phyloP scores from a whole-genome alignment of 1,140 invertebrate genomes.

The Acromyrmex echinatior region DNA sequence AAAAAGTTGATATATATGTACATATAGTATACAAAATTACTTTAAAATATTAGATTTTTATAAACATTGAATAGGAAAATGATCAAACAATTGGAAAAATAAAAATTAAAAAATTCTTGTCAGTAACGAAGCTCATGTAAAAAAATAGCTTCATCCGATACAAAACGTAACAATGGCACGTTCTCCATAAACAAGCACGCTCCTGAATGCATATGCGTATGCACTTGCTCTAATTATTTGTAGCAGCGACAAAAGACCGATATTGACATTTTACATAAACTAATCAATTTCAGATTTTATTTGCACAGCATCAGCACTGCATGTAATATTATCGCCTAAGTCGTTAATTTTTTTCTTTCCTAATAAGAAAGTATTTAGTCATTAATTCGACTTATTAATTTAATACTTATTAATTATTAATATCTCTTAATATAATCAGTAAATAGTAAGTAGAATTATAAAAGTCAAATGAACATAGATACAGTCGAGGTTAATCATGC shows the following conservation, averaged over 20 bases:
- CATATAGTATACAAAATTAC: neutral
- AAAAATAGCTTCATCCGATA: constrained; percentile 29
- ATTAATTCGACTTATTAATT: neutral
- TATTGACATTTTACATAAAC: neutral
- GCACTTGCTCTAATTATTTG: neutral
- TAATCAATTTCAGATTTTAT: too few relatives aligned
- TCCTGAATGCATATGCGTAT: neutral
- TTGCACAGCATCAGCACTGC: too few relatives aligned
- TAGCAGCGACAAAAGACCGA: neutral
- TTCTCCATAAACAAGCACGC: neutral
- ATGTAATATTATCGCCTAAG: neutral
- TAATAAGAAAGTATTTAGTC: neutral
- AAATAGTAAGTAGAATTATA: neutral
- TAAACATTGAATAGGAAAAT: neutral
- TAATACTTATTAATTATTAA: too few relatives aligned
- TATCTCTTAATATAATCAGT: too few relatives aligned
- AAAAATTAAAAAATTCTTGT: neutral
- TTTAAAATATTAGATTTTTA: neutral
- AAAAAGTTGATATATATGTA: too few relatives aligned
- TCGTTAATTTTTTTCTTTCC: neutral
- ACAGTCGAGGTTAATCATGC: neutral
- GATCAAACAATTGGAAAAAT: neutral
- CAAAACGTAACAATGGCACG: constrained; percentile 1
- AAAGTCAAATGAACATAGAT: neutral
- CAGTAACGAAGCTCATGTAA: neutral